phyloP scores from a whole-genome alignment of 2,797 vertebrate genomes.

The Pelochelys cantorii region DNA sequence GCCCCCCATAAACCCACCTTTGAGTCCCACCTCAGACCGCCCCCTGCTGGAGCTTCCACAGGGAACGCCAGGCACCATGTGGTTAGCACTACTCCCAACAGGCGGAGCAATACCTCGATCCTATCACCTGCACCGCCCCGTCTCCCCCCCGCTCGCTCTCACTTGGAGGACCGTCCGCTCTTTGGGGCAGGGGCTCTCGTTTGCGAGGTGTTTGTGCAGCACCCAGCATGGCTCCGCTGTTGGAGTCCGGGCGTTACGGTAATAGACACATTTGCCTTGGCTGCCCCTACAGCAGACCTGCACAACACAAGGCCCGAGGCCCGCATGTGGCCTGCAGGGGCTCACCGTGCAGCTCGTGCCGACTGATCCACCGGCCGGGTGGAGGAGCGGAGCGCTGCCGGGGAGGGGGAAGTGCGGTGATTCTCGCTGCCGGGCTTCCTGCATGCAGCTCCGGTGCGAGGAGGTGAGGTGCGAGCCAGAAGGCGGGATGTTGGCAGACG shows the following conservation, averaged over 20 bases:
- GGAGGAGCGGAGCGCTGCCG: too few species aligned
- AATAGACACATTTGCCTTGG: fast-evolving
- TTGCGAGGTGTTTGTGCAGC: too few species aligned
- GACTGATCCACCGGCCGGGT: too few species aligned
- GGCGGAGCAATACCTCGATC: not conserved
- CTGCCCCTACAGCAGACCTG: not conserved
- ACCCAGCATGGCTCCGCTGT: too few species aligned
- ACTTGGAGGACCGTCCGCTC: not conserved
- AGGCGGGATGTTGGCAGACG: too few species aligned
- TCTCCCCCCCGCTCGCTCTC: not conserved
- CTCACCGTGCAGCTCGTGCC: too few species aligned
- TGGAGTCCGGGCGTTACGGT: not conserved
- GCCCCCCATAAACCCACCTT: not conserved
- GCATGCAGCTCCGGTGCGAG: too few species aligned
- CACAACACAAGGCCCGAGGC: too few species aligned
- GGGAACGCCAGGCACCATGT: not conserved
- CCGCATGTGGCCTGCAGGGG: too few species aligned
- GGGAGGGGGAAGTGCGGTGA: too few species aligned
- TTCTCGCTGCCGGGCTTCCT: too few species aligned
- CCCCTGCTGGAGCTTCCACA: not conserved
- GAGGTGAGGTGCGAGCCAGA: too few species aligned
- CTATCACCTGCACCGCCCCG: not conserved
- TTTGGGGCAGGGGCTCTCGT: not conserved
- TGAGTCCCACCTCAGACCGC: not conserved
- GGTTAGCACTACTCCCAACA: fast-evolving